A percentile compares a stretch with the other conserved stretches of the same genome.
These are phyloP conservation scores for Molossus alvarezi DNA, from an alignment of 2,797 vertebrate genomes.

Conservation along the genomic window DNA sequence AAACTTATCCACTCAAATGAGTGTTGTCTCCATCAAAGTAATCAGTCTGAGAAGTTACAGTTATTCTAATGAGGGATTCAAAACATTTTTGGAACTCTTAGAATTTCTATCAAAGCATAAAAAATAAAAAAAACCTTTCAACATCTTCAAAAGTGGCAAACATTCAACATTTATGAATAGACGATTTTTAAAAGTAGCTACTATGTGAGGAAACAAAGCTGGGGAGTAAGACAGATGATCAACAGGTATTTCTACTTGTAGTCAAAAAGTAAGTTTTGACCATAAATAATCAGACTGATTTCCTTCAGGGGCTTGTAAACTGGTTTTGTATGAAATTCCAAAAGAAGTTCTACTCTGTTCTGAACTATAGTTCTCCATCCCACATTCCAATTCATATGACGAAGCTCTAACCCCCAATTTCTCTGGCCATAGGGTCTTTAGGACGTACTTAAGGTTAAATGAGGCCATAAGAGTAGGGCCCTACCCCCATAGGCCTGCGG, in stretches of 20 bases:
- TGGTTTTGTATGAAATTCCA: slow-evolving; percentile 47
- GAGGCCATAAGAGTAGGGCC: background rate
- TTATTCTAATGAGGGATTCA: slow-evolving; percentile 31
- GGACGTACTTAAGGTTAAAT: slow-evolving; percentile 47
- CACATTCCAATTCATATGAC: background rate
- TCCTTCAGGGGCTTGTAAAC: slow-evolving; percentile 36
- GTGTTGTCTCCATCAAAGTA: background rate
- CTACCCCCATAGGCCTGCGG: background rate
- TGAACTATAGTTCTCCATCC: background rate
- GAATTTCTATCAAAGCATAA: slow-evolving; percentile 61
- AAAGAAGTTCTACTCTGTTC: background rate
- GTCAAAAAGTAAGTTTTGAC: slow-evolving; percentile 10
- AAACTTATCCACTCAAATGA: slow-evolving; percentile 45
- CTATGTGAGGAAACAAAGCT: slow-evolving; percentile 21
- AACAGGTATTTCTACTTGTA: slow-evolving; percentile 33
- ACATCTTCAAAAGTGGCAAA: slow-evolving; percentile 53
- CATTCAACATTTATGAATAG: slow-evolving; percentile 51
- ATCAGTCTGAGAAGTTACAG: slow-evolving; percentile 53
- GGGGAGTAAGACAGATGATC: slow-evolving; percentile 24
- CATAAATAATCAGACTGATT: slow-evolving; percentile 55
- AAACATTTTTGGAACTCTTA: slow-evolving; percentile 50
- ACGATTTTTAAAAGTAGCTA: slow-evolving; percentile 1
- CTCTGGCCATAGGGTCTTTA: background rate
- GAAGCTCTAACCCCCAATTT: background rate
- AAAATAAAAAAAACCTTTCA: background rate